phyloP scores from a whole-genome alignment of 2,797 vertebrate species.

The Cyprinodon diabolis region DNA sequence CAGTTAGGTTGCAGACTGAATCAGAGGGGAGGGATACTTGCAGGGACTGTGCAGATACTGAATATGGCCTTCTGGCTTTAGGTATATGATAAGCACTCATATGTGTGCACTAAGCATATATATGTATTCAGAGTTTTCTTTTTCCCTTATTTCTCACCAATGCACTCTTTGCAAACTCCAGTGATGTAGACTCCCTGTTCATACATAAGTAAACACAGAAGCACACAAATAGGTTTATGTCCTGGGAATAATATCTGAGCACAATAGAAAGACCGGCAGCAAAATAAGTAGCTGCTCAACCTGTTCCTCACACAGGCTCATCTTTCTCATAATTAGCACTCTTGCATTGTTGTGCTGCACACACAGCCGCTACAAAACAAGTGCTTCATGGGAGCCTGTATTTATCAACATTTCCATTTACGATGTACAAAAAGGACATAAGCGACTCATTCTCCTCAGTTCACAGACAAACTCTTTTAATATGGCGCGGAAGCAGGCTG shows the following conservation, averaged over 20 bases:
- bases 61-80: conserved; percentile 76
- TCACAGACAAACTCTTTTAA: conserved; percentile 80
- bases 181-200: conserved; percentile 8
- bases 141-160: conserved; percentile 54
- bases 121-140: conserved; percentile 67
- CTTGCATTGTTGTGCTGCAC: conserved; percentile 77
- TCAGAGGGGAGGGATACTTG: conserved; percentile 58
- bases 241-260: conserved; percentile 71
- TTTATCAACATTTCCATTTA: conserved; percentile 83
- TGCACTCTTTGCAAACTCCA: conserved; percentile 39
- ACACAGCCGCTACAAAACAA: conserved; percentile 79
- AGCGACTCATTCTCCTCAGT: conserved; percentile 76
- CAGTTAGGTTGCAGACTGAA: conserved; percentile 60
- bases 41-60: conserved; percentile 73
- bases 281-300: conserved; percentile 78
- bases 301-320: conserved; percentile 76
- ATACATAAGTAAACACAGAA: neutral
- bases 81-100: conserved; percentile 82
- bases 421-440: conserved; percentile 77
- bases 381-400: conserved; percentile 78
- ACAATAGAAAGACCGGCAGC: conserved; percentile 79
- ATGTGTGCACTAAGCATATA: conserved; percentile 71
- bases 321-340: conserved; percentile 84
- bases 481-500: conserved; percentile 69
- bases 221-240: conserved; percentile 69